phyloP scores from a whole-genome alignment of 2,113 vertebrate species.

The Bagarius yarrelli region DNA sequence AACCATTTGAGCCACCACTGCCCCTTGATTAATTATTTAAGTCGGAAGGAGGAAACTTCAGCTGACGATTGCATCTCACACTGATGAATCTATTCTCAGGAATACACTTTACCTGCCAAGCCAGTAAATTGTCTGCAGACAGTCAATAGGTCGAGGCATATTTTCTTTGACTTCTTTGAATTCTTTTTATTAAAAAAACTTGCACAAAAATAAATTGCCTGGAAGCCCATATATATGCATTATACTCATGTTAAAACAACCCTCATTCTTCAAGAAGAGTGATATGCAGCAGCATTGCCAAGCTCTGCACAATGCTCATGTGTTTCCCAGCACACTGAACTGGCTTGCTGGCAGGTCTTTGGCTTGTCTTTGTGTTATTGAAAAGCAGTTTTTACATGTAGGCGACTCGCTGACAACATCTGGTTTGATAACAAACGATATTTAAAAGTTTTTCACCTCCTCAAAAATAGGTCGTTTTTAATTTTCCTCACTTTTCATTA shows the following conservation, averaged over 20 bases:
- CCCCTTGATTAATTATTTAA: no score
- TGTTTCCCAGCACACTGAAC: slow-evolving; percentile 52
- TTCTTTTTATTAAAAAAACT: slow-evolving; percentile 21
- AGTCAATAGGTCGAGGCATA: slow-evolving; percentile 21
- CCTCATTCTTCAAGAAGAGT: slow-evolving; percentile 43
- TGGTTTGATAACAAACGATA: slow-evolving; percentile 63
- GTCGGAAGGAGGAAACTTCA: slow-evolving; percentile 18
- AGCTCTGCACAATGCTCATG: slow-evolving; percentile 45
- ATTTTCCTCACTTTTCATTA: slow-evolving; percentile 12
- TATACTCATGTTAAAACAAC: slow-evolving; percentile 39
- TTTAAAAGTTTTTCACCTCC: slow-evolving; percentile 52
- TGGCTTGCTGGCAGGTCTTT: slow-evolving; percentile 62
- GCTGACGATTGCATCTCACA: slow-evolving; percentile 25
- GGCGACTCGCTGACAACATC: slow-evolving; percentile 66
- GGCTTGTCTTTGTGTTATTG: slow-evolving; percentile 60
- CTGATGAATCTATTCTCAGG: slow-evolving; percentile 14
- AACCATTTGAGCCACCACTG: no score
- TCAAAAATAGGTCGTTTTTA: slow-evolving; percentile 7
- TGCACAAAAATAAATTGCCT: slow-evolving; percentile 42
- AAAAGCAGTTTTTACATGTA: slow-evolving; percentile 62
- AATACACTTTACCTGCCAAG: not conserved
- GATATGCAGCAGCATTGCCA: slow-evolving; percentile 38
- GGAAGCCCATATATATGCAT: slow-evolving; percentile 41
- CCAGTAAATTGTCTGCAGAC: slow-evolving; percentile 43
- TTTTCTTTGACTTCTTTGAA: slow-evolving; percentile 29